phyloP scores from a whole-genome alignment of 2,888 invertebrate genomes.

The Coelopa pilipes region DNA sequence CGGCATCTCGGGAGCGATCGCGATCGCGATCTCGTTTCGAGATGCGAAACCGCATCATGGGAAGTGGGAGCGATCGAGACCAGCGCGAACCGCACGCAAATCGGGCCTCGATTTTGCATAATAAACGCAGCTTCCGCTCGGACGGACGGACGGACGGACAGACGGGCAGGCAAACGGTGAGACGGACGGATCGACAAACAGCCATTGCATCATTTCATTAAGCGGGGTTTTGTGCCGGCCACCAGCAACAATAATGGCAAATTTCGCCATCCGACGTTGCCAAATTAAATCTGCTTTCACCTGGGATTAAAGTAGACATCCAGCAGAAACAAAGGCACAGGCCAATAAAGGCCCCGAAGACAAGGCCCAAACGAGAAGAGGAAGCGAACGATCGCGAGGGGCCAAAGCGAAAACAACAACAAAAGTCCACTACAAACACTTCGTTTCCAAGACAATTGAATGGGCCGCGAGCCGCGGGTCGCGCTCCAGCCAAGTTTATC shows the following conservation, averaged over 20 bases:
- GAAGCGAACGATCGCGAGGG: background rate
- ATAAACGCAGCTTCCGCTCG: slow-evolving; percentile 11
- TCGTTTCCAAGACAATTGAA: slow-evolving; percentile 12
- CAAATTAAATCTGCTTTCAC: slow-evolving; percentile 24
- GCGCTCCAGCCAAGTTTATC: background rate
- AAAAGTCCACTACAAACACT: background rate
- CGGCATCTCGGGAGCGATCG: too few relatives aligned
- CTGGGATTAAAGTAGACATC: slow-evolving; percentile 1
- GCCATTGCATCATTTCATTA: background rate
- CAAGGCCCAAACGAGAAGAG: too few relatives aligned
- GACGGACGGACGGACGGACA: background rate
- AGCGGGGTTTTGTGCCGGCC: background rate
- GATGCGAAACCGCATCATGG: too few relatives aligned
- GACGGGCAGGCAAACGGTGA: too few relatives aligned
- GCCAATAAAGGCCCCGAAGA: too few relatives aligned
- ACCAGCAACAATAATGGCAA: background rate
- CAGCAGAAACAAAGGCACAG: background rate
- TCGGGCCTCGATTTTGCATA: slow-evolving; percentile 15
- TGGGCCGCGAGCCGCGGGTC: background rate
- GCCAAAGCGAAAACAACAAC: background rate
- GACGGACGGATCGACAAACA: background rate
- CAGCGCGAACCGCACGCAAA: background rate
- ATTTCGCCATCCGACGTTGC: slow-evolving; percentile 24
- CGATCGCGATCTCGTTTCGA: too few relatives aligned
- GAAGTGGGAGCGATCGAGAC: background rate